A percentile compares a stretch with the other conserved stretches of the same genome.
phyloP scores from a whole-genome alignment of 1,140 invertebrate genomes.

The Aphis gossypii region DNA sequence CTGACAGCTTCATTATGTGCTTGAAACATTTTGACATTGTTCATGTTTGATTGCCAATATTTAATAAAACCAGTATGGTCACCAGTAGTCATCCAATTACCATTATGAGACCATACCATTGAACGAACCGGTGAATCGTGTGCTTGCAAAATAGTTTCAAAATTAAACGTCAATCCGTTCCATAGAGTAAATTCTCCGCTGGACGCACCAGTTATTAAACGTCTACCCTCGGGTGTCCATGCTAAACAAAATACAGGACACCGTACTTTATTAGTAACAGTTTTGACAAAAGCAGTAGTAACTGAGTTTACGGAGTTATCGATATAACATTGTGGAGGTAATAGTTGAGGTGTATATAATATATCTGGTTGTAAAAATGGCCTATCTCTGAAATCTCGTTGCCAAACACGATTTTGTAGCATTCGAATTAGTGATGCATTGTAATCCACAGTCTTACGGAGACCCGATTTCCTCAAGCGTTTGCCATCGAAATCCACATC shows the following conservation, averaged over 20 bases:
- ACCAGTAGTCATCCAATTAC: constrained; percentile 99
- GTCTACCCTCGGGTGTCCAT: constrained; percentile 98
- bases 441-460: constrained; percentile 98
- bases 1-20: constrained; percentile 99
- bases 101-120: constrained; percentile 99
- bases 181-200: constrained; percentile 99
- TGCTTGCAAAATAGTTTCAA: constrained; percentile 99
- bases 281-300: constrained; percentile 95
- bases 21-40: constrained; percentile 99
- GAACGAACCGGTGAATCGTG: constrained; percentile 97
- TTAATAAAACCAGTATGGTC: constrained; percentile 99
- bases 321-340: constrained; percentile 86
- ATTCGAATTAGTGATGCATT: constrained; percentile 93
- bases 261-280: constrained; percentile 99
- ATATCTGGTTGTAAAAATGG: constrained; percentile 89
- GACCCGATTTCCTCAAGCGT: constrained; percentile 92
- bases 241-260: constrained; percentile 99
- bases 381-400: constrained; percentile 87
- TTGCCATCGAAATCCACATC: constrained; percentile 90
- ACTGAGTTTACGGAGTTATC: constrained; percentile 98
- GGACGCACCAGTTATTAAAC: constrained; percentile 97
- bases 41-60: constrained; percentile 99
- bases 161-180: constrained; percentile 99
- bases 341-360: constrained; percentile 85
- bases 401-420: constrained; percentile 87